Evolutionary conservation across 2,888 invertebrate genomes (phyloP).

Genomic region (Erebia aethiops): DNA sequence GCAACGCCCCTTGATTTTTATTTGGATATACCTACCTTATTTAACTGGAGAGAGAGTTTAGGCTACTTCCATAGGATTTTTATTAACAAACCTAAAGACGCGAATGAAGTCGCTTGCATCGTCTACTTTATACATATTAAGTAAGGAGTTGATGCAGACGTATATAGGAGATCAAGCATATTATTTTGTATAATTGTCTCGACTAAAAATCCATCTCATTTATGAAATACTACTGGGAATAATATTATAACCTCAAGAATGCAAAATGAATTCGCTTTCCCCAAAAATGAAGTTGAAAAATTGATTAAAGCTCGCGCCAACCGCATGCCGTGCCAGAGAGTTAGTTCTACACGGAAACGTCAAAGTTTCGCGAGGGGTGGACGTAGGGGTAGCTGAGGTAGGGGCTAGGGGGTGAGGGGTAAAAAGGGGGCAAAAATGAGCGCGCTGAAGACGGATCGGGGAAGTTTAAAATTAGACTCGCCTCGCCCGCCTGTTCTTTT

Average conservation of each 20-base stretch:
- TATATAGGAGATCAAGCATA: too few relatives aligned
- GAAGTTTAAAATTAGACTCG: constrained; percentile 63
- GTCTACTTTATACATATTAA: too few relatives aligned
- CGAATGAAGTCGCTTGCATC: too few relatives aligned
- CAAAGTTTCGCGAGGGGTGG: constrained; percentile 47
- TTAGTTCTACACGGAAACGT: constrained; percentile 57
- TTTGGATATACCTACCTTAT: too few relatives aligned
- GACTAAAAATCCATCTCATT: neutral
- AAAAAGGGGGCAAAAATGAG: constrained; percentile 58
- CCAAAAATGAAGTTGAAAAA: constrained; percentile 72
- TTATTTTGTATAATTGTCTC: too few relatives aligned
- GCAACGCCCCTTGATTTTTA: too few relatives aligned
- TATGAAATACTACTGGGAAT: neutral
- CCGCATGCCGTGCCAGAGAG: constrained; percentile 54
- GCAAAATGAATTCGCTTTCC: constrained; percentile 49
- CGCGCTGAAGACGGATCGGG: constrained; percentile 61
- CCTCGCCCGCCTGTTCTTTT: constrained; percentile 44
- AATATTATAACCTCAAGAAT: constrained; percentile 21
- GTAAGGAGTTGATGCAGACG: too few relatives aligned
- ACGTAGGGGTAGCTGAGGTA: constrained; percentile 18
- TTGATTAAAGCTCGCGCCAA: constrained; percentile 69
- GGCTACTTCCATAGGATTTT: too few relatives aligned
- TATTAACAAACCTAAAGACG: too few relatives aligned
- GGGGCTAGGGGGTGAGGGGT: constrained; percentile 44
- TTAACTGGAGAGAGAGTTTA: too few relatives aligned